Base-by-base conservation (phyloP, 37 sponge, comb jelly and placozoan genomes). In the Geodia barretti region DNA sequence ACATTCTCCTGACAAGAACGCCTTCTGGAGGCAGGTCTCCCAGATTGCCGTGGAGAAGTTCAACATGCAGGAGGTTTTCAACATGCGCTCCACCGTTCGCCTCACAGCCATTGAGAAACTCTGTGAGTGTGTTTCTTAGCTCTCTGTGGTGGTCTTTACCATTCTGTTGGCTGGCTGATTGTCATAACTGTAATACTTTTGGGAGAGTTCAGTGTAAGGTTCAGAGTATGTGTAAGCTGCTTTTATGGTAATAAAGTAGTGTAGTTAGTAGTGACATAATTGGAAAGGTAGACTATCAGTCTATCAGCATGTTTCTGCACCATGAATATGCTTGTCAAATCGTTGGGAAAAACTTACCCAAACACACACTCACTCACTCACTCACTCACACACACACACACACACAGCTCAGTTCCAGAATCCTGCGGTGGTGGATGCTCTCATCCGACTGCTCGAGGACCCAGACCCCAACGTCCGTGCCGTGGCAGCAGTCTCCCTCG, bases 401-500 rank as follows among this genome's bases (percentile, higher is more conserved):
- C 70, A 54, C 75, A 54, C 75, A 95, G 95, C 89, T 37, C 62
- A 79, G 47, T 88, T 97, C 87, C 88, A 88, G 81, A 96, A 88
- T 78, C 87, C 88, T 26, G 94, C 96, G 23, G 96, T 98, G 58
- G 73, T 98, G 39, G 87, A 86, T 17, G 96, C 99, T 25, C 81
- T 98, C 28, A 19, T 88, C 39, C 74, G 82, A 25, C 84, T 98
- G 41, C 82, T 98, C 61, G 60, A 77, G 0, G 96, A 95, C 35
- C 30, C 42, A 0, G 99, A 98, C 65, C 92, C 99, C 26, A 98
- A 98, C 73, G 92, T 98, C 37, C 88, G 99, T 14, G 94, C 99
- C 26, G 94, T 98, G 70, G 99, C 99, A 0, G 92, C 92, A 78
- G 96, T 98, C 23, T 96, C 99, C 72, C 90, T 98, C 28, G 94